A percentile compares a stretch with the other conserved stretches of the same genome.
Evolutionary conservation across 2,113 vertebrate species (phyloP).

Genomic region (Mustela lutreola): DNA sequence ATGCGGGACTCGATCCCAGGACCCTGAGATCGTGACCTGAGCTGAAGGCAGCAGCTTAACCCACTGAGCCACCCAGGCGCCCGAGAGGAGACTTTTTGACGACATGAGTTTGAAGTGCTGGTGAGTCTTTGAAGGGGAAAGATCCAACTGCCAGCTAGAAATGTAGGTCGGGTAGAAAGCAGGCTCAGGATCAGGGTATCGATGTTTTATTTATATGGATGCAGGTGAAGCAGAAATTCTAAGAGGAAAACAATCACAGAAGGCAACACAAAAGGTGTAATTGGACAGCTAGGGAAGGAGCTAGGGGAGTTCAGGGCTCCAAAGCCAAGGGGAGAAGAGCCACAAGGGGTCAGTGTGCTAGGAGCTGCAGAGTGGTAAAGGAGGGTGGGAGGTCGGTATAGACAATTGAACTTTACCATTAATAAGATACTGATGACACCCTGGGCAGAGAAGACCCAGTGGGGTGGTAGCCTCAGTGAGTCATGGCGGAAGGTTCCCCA

Average conservation of each 20-base stretch:
- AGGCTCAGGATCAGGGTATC: neutral
- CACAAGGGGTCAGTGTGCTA: neutral
- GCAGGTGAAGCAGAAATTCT: neutral
- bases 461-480: neutral
- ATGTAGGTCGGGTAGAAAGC: neutral
- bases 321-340: neutral
- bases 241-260: neutral
- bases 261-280: neutral
- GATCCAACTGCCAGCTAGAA: neutral
- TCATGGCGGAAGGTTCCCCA: neutral
- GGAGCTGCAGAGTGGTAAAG: neutral
- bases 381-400: neutral
- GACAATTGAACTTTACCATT: neutral
- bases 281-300: neutral
- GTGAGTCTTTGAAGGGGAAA: neutral
- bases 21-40: no score
- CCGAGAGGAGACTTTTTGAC: neutral
- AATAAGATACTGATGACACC: neutral
- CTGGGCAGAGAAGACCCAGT: neutral
- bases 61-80: no score
- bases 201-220: neutral
- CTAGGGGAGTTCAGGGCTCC: neutral
- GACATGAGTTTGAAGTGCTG: neutral
- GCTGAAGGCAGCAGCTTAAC: no score
- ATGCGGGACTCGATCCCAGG: no score